These are phyloP conservation scores for Maconellicoccus hirsutus DNA, from an alignment of 1,140 invertebrate genomes.

Conservation along the genomic window DNA sequence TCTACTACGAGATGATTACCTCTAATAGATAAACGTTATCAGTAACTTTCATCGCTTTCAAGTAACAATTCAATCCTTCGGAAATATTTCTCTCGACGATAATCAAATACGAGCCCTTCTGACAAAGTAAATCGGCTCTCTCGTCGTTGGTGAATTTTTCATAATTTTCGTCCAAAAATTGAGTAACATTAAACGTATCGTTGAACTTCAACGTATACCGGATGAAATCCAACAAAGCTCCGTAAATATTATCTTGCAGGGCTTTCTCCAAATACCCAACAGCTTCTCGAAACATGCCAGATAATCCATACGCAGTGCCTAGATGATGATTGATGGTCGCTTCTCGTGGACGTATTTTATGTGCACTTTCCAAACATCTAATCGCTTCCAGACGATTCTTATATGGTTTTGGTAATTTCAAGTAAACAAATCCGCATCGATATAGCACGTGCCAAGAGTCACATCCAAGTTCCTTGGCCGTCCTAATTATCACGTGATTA, in stretches of 20 bases:
- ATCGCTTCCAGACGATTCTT: neutral
- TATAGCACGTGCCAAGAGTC: neutral
- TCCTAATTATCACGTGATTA: neutral
- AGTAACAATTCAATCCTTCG: neutral
- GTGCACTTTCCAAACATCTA: neutral
- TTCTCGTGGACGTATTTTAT: neutral
- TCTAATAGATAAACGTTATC: neutral
- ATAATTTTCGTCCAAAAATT: neutral
- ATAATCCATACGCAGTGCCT: neutral
- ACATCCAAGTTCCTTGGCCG: neutral
- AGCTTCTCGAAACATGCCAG: neutral
- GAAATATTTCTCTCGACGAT: neutral
- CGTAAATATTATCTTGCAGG: neutral
- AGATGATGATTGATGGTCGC: neutral
- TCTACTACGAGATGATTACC: neutral
- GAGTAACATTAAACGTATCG: neutral
- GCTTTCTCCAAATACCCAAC: neutral
- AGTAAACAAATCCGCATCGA: neutral
- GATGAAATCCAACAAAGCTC: neutral
- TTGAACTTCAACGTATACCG: neutral
- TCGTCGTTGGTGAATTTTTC: slow-evolving; percentile 3
- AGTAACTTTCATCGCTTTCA: neutral
- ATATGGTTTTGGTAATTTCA: neutral
- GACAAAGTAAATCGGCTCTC: neutral
- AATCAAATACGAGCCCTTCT: neutral